phyloP scores from a whole-genome alignment of 2,113 vertebrate genomes.

The Ceyx melanurus region DNA sequence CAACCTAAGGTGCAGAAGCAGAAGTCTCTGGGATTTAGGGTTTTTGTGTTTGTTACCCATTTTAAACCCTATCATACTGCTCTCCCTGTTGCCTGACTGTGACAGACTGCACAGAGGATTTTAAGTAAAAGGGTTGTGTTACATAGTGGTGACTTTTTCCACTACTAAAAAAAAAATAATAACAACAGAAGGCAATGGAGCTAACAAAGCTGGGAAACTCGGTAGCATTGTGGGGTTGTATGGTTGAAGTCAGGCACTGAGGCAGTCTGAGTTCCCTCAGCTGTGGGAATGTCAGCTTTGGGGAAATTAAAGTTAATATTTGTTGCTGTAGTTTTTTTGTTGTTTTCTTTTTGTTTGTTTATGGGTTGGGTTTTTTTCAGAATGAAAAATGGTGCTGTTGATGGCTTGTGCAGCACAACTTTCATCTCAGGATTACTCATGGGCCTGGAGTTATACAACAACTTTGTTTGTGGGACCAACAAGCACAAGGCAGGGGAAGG shows the following conservation, averaged over 20 bases:
- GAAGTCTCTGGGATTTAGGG: neutral
- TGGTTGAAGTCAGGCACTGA: neutral
- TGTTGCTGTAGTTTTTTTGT: neutral
- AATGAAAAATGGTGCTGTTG: neutral
- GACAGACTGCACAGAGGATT: neutral
- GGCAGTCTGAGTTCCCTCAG: neutral
- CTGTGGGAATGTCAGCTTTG: fast-evolving
- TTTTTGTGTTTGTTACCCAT: neutral
- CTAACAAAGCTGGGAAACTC: neutral
- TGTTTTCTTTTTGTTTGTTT: neutral
- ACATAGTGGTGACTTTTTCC: neutral
- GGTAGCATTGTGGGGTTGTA: neutral
- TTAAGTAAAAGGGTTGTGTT: neutral
- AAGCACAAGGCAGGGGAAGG: neutral
- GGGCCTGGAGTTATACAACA: constrained; percentile 11
- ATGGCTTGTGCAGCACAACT: neutral
- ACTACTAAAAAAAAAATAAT: neutral
- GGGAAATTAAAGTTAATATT: neutral
- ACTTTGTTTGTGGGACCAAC: neutral
- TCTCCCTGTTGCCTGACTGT: fast-evolving
- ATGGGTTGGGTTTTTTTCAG: neutral
- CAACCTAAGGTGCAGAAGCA: neutral
- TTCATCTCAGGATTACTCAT: neutral
- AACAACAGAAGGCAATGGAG: neutral
- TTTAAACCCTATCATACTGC: neutral